Conservation (phyloP, 2,797 vertebrate genomes). For the Hippoglossus hippoglossus region DNA sequence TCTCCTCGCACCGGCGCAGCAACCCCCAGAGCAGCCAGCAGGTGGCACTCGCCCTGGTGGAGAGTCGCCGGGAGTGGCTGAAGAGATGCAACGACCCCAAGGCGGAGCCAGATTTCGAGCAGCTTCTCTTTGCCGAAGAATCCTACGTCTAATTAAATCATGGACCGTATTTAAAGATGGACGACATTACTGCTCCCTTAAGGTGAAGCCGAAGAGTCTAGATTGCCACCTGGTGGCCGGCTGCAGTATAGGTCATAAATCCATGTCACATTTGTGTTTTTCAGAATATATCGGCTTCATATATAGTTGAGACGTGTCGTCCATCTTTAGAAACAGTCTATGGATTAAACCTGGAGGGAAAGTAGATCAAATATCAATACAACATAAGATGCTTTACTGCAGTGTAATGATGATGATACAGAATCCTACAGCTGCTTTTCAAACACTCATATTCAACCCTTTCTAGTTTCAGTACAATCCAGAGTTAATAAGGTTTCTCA, state of each 20-base stretch:
- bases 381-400: no score
- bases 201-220: no score
- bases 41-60: constrained; percentile 78
- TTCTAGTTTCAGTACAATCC: background rate
- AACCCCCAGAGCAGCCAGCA: constrained; percentile 76
- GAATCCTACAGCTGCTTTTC: no score
- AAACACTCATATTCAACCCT: background rate
- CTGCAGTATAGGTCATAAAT: no score
- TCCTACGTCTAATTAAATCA: constrained; percentile 79
- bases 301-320: no score
- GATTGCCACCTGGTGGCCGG: no score
- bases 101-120: constrained; percentile 84
- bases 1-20: constrained; percentile 68
- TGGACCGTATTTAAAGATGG: background rate
- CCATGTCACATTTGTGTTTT: no score
- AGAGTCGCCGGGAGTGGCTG: constrained; percentile 79
- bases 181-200: no score
- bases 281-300: no score
- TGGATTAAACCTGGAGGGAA: background rate
- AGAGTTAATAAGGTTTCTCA: background rate
- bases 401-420: no score
- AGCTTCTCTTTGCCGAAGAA: constrained; percentile 87
- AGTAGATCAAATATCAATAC: no score
- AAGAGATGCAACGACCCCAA: constrained; percentile 81
- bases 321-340: no score